Evolutionary conservation across 2,888 invertebrate genomes (phyloP).

Genomic region (Pandemis cinnamomeana): DNA sequence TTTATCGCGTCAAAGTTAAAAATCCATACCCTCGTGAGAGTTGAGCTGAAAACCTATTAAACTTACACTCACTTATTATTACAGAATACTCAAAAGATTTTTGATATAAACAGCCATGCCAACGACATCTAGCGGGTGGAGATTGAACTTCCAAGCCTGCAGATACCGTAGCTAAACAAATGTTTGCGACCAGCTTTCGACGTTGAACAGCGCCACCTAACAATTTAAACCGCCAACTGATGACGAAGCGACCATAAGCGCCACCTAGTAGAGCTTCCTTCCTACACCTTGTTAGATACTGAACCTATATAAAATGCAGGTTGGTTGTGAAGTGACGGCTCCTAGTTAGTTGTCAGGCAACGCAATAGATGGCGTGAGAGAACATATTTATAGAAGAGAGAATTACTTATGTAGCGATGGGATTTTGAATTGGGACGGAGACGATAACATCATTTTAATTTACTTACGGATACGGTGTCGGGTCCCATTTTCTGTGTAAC

Average conservation of each 20-base stretch:
- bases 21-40: not conserved
- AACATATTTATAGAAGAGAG: constrained; percentile 3
- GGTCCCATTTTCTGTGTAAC: constrained; percentile 62
- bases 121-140: constrained; percentile 58
- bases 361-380: constrained; percentile 67
- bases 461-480: constrained; percentile 79
- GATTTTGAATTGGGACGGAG: constrained; percentile 11
- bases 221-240: constrained; percentile 9
- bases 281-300: constrained; percentile 10
- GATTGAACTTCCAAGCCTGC: constrained; percentile 40
- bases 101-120: not conserved
- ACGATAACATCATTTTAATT: constrained; percentile 46
- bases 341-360: constrained; percentile 28
- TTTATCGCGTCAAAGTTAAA: constrained; percentile 27
- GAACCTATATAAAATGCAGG: constrained; percentile 2
- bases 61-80: not conserved
- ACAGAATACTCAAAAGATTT: not conserved
- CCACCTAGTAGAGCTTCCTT: constrained; percentile 36
- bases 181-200: not conserved
- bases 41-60: not conserved
- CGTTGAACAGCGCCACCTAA: constrained; percentile 33
- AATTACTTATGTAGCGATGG: not conserved
- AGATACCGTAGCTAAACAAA: not conserved
- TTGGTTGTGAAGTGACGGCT: too few species aligned
- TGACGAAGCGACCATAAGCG: constrained; percentile 41